Percentiles rank a stretch among this genome's conserved stretches.
phyloP scores from a whole-genome alignment of 1,140 invertebrate species.

The Tetramorium alpestre region DNA sequence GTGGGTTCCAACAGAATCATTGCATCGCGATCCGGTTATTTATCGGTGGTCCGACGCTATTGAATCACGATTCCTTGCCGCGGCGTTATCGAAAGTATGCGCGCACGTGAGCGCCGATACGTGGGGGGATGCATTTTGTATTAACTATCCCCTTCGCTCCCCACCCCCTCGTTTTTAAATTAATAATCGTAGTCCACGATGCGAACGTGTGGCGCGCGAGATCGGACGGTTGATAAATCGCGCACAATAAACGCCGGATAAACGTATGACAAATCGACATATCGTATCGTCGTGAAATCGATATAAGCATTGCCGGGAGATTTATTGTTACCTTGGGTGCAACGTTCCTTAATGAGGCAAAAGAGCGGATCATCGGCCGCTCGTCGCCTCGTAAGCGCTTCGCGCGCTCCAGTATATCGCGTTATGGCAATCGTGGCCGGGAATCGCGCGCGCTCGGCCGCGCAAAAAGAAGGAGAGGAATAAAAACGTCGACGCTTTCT shows the following conservation, averaged over 20 bases:
- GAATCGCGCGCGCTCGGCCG: not conserved
- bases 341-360: constrained; percentile 51
- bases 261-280: constrained; percentile 60
- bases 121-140: constrained; percentile 30
- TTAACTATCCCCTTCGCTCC: not conserved
- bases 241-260: constrained; percentile 46
- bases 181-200: constrained; percentile 37
- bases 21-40: constrained; percentile 26
- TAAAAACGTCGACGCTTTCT: constrained; percentile 4
- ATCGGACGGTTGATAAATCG: constrained; percentile 46
- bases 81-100: constrained; percentile 24
- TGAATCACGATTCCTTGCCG: constrained; percentile 28
- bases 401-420: constrained; percentile 19
- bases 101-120: not conserved
- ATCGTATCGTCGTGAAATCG: constrained; percentile 54
- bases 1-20: constrained; percentile 1
- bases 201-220: not conserved
- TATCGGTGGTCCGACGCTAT: constrained; percentile 18
- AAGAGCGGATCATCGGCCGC: constrained; percentile 45
- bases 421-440: not conserved
- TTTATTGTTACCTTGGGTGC: constrained; percentile 52
- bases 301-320: constrained; percentile 46
- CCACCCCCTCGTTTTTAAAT: constrained; percentile 17
- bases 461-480: not conserved
- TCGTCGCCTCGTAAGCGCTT: not conserved